Conservation (phyloP, 2,113 vertebrate genomes). For the Alosa alosa region DNA sequence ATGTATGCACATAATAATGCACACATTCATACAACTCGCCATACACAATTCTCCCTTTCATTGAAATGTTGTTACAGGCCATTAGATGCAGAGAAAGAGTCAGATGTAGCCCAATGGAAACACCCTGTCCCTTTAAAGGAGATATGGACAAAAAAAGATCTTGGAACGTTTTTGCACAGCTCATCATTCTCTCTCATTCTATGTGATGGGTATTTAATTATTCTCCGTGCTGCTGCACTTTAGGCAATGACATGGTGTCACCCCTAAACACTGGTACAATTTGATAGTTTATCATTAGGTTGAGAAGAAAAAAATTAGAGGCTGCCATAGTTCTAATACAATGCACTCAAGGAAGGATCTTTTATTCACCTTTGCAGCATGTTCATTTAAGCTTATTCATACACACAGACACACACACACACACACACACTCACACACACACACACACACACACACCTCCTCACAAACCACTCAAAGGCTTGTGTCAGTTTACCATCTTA, state of each 20-base stretch:
- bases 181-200: conserved; percentile 21
- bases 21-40: neutral
- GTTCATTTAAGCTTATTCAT: neutral
- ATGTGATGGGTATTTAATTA: conserved; percentile 34
- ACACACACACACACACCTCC: neutral
- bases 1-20: neutral
- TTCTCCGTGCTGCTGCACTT: conserved; percentile 18
- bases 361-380: neutral
- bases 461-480: neutral
- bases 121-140: neutral
- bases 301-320: neutral
- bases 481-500: neutral
- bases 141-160: neutral
- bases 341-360: neutral
- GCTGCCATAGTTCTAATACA: neutral
- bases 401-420: neutral
- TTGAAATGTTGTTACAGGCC: neutral
- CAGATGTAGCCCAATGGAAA: neutral
- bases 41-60: neutral
- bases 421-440: too few species aligned
- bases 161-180: neutral
- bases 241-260: conserved; percentile 26
- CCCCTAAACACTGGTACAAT: conserved; percentile 27
- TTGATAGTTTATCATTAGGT: neutral
- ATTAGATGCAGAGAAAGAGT: neutral